Evolutionary conservation across 2,797 vertebrate genomes (phyloP).

Genomic region (Diplodus sargus): DNA sequence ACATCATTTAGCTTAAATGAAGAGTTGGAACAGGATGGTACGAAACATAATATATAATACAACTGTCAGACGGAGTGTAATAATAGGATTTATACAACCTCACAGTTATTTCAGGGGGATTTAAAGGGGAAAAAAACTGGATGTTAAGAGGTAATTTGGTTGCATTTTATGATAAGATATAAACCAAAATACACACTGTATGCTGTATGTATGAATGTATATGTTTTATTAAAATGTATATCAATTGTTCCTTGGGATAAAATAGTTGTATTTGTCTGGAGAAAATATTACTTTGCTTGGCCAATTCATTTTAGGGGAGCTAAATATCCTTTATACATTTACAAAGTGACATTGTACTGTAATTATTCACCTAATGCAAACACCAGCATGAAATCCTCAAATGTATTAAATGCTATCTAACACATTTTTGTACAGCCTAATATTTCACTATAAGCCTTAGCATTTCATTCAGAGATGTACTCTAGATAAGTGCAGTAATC

Average conservation of each 20-base stretch:
- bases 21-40: too few species aligned
- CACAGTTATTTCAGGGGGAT: too few species aligned
- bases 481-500: slow-evolving; percentile 85
- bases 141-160: background rate
- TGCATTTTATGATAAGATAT: background rate
- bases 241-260: background rate
- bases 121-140: background rate
- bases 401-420: slow-evolving; percentile 72
- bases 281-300: background rate
- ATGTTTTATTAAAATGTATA: background rate
- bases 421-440: slow-evolving; percentile 78
- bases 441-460: slow-evolving; percentile 81
- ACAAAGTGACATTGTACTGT: slow-evolving; percentile 42
- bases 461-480: slow-evolving; percentile 84
- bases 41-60: background rate
- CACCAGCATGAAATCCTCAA: slow-evolving; percentile 52
- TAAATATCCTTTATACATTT: slow-evolving; percentile 4
- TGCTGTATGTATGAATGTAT: background rate
- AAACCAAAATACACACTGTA: background rate
- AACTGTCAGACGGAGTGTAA: background rate
- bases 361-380: slow-evolving; percentile 64
- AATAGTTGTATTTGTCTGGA: background rate
- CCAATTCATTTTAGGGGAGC: background rate
- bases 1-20: too few species aligned
- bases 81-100: background rate